Conservation (phyloP, 2,797 vertebrate genomes). For the Sphenopsis melanotis region DNA sequence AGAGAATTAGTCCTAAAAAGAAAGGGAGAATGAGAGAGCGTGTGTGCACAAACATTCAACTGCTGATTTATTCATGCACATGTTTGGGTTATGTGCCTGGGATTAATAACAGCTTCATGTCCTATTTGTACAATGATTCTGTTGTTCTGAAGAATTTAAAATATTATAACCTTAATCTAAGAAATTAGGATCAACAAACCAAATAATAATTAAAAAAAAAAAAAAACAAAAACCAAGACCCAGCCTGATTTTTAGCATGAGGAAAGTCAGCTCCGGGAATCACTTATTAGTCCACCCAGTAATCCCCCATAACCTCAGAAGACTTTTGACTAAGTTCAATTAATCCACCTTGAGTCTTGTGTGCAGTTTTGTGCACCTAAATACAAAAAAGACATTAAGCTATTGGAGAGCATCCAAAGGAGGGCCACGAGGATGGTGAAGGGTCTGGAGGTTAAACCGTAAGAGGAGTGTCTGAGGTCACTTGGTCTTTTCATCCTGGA, state of each 20-base stretch:
- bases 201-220: not conserved
- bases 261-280: not conserved
- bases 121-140: not conserved
- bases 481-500: not conserved
- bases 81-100: not conserved
- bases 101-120: not conserved
- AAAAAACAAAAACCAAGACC: not conserved
- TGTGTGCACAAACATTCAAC: not conserved
- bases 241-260: not conserved
- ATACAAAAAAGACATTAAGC: not conserved
- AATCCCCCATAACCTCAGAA: not conserved
- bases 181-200: not conserved
- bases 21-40: not conserved
- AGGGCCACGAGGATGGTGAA: rapidly evolving
- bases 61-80: not conserved
- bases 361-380: not conserved
- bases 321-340: not conserved
- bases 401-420: not conserved
- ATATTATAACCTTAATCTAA: not conserved
- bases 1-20: not conserved
- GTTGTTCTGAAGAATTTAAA: not conserved
- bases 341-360: not conserved
- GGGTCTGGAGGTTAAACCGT: not conserved
- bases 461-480: not conserved
- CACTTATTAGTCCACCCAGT: not conserved